Evolutionary conservation across 2,113 vertebrate genomes (phyloP).

Genomic region (Mastomys natalensis): DNA sequence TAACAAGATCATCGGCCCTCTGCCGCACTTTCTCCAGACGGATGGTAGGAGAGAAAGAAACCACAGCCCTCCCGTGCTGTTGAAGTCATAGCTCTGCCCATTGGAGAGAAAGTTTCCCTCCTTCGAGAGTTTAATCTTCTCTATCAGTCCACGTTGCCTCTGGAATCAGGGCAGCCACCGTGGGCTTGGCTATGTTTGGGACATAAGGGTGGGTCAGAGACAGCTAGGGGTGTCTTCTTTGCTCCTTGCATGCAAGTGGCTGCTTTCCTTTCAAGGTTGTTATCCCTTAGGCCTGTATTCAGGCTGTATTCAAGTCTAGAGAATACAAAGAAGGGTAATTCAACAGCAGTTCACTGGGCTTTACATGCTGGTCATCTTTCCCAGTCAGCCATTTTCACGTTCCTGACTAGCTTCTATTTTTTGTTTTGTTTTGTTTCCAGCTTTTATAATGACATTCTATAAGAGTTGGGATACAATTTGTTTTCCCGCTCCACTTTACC

Average conservation of each 20-base stretch:
- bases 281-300: not conserved
- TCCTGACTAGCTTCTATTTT: not conserved
- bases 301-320: not conserved
- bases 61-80: not conserved
- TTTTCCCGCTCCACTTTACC: not conserved
- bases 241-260: not conserved
- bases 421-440: not conserved
- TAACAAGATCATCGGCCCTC: not conserved
- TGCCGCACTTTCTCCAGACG: not conserved
- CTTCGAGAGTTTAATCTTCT: not conserved
- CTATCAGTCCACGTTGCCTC: not conserved
- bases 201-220: not conserved
- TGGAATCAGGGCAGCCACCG: not conserved
- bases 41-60: not conserved
- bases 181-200: not conserved
- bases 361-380: constrained; percentile 19
- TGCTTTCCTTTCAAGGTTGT: not conserved
- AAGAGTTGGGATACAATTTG: not conserved
- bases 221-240: not conserved
- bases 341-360: not conserved
- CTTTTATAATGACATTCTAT: not conserved
- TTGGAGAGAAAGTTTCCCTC: not conserved
- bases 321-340: not conserved
- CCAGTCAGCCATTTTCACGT: not conserved
- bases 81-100: not conserved